phyloP scores from a whole-genome alignment of 1,140 invertebrate genomes.

The Pseudoatta argentina region DNA sequence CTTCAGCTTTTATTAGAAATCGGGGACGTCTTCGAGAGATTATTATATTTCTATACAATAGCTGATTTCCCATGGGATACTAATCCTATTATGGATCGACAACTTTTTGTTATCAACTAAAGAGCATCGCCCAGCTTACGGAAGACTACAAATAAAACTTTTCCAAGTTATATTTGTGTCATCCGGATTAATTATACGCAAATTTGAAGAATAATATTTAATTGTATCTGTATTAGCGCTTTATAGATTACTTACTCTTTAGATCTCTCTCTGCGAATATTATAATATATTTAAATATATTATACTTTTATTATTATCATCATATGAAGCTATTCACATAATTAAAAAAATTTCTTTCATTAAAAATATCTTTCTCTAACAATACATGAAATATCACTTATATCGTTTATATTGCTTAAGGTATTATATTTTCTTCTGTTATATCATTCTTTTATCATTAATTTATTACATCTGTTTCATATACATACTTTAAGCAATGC shows the following conservation, averaged over 20 bases:
- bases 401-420: neutral
- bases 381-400: neutral
- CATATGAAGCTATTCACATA: neutral
- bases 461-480: neutral
- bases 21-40: constrained; percentile 77
- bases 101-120: constrained; percentile 80
- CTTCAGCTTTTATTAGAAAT: constrained; percentile 81
- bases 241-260: neutral
- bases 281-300: neutral
- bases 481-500: constrained; percentile 38
- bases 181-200: constrained; percentile 19
- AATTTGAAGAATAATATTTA: constrained; percentile 10
- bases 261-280: neutral
- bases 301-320: neutral
- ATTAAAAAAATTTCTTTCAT: neutral
- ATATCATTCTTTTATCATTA: neutral
- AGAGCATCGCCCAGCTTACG: constrained; percentile 27
- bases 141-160: constrained; percentile 30
- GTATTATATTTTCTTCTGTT: neutral
- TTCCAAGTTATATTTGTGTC: neutral
- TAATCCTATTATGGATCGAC: constrained; percentile 82
- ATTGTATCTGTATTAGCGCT: neutral
- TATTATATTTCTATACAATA: constrained; percentile 63
- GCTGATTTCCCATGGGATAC: constrained; percentile 84
- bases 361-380: neutral